Evolutionary conservation across 1,140 invertebrate genomes (phyloP), one percentile per base, ranked within the genome.

Genomic region (Ceratitis capitata): DNA sequence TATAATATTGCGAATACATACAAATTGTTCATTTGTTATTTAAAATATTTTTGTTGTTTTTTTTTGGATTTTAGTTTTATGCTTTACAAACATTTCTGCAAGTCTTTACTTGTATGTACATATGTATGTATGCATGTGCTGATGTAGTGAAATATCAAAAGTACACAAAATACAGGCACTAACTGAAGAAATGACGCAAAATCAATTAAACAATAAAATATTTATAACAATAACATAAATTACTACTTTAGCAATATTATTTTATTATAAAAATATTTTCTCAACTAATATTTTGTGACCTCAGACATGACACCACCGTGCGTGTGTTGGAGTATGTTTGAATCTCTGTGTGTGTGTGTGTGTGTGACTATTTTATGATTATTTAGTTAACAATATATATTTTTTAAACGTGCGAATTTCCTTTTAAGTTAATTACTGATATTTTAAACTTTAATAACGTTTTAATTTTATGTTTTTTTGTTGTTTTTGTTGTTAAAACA

Each of bases 1-100:
- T 84, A 42, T 42, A 51, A 69, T 85, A 61, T 85, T 78, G 69
- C 69, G 69, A 78, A 78, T 78, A 78, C 69, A 78, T 78, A 78
- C 39, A 78, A 78, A 78, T 78, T 78, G 19, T n/a, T n/a, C 16
- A 23, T 78, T 78, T 78, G n/a, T 78, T 45, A 78, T 78, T 78
- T 78, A 78, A 78, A 42, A 78, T 78, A 78, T 45, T 69, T 69
- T 10, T n/a, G n/a, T n/a, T n/a, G n/a, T n/a, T n/a, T n/a, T n/a
- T n/a, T n/a, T n/a, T n/a, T n/a, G n/a, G n/a, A n/a, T n/a, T n/a
- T n/a, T n/a, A n/a, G n/a, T n/a, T 64, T 69, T 19, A 42, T 69
- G 32, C 69, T 78, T 69, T 78, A 78, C 69, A 78, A 78, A 74
- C 69, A 23, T 42, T 74, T 74, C 29, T 42, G 69, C 69, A 78